These are phyloP conservation scores for Oligia latruncula DNA, from an alignment of 2,888 invertebrate genomes.

Conservation along the genomic window DNA sequence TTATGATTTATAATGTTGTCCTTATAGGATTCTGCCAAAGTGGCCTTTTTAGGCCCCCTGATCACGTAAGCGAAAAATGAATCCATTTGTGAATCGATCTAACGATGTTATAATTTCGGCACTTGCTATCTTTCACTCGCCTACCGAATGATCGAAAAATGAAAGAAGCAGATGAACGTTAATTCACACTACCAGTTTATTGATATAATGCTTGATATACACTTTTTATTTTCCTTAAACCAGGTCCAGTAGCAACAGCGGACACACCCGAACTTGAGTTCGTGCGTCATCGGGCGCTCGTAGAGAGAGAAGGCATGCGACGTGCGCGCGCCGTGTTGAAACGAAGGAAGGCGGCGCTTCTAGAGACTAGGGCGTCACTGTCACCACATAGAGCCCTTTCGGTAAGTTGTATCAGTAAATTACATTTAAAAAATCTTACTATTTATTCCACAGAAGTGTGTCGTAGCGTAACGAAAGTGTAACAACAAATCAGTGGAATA, in stretches of 20 bases:
- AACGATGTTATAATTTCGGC: neutral
- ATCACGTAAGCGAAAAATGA: neutral
- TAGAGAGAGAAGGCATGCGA: conserved; percentile 95
- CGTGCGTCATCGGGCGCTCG: conserved; percentile 94
- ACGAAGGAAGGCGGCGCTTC: conserved; percentile 92
- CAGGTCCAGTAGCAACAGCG: conserved; percentile 77
- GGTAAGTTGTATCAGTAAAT: conserved; percentile 61
- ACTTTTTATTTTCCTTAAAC: fast-evolving
- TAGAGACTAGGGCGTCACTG: conserved; percentile 90
- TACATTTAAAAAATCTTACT: neutral
- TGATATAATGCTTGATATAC: no score
- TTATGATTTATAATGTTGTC: no score
- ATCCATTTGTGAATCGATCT: neutral
- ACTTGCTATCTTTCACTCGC: neutral
- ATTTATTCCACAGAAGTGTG: neutral
- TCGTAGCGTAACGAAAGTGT: neutral
- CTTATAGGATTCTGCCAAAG: no score
- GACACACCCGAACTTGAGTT: conserved; percentile 93
- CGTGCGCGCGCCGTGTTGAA: conserved; percentile 94
- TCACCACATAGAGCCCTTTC: conserved; percentile 80
- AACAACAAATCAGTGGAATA: neutral
- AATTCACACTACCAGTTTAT: neutral
- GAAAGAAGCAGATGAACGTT: neutral
- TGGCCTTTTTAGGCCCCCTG: neutral
- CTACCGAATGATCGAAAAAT: neutral